Conservation (phyloP, 2,888 invertebrate species). For the Lasioglossum leucozonium region DNA sequence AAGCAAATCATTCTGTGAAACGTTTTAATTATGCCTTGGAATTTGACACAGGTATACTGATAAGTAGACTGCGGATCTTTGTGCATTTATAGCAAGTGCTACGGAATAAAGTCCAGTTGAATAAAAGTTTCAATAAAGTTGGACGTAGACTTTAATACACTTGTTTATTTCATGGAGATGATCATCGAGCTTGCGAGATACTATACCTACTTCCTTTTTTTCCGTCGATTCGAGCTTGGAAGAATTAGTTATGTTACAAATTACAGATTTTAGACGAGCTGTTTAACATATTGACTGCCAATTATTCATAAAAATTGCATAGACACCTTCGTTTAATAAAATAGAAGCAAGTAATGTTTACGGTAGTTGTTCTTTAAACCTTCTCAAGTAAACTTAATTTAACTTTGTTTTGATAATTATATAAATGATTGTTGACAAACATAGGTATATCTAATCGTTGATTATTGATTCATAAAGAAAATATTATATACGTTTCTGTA, state of each 20-base stretch:
- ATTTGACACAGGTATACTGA: slow-evolving; percentile 9
- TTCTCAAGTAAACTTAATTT: background rate
- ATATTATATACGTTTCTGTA: background rate
- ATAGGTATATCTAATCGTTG: background rate
- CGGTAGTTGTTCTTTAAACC: background rate
- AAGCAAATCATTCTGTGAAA: slow-evolving; percentile 5
- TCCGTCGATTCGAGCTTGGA: background rate
- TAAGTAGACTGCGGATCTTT: slow-evolving; percentile 13
- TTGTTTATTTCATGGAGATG: background rate
- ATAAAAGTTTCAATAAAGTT: slow-evolving; percentile 10
- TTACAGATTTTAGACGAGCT: background rate
- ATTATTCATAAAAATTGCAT: slow-evolving; percentile 4
- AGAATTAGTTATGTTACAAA: background rate
- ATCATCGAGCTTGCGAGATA: background rate
- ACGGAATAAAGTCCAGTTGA: slow-evolving; percentile 7
- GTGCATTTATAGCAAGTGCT: slow-evolving; percentile 13
- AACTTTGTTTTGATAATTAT: background rate
- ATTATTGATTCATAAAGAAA: background rate
- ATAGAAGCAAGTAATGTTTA: background rate
- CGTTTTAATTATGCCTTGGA: slow-evolving; percentile 3
- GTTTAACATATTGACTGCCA: background rate
- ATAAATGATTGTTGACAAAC: background rate
- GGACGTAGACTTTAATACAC: slow-evolving; percentile 4
- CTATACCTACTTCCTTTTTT: background rate
- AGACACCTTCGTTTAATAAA: slow-evolving; percentile 1